Conservation (phyloP, 1,140 invertebrate species). For the Zaprionus gabonicus region DNA sequence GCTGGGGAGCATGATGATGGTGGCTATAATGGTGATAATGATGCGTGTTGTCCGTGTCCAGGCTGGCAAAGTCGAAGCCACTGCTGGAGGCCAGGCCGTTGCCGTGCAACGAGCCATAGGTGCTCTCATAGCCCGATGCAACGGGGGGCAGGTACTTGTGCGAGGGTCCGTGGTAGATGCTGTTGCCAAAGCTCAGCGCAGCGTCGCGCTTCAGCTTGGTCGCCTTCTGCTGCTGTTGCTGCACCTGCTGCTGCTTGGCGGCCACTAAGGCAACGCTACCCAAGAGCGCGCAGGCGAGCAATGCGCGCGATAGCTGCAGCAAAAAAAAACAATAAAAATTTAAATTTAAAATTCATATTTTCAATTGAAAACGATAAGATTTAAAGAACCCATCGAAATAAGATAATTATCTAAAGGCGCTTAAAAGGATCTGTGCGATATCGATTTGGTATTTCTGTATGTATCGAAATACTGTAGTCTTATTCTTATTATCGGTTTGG, state of each 20-base stretch:
- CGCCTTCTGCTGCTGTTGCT: background rate
- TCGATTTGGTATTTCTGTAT: background rate
- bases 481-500: background rate
- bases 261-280: slow-evolving; percentile 20
- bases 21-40: slow-evolving; percentile 19
- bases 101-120: slow-evolving; percentile 43
- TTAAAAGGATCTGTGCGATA: background rate
- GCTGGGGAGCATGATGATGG: slow-evolving; percentile 28
- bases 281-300: slow-evolving; percentile 12
- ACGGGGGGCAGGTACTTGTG: slow-evolving; percentile 69
- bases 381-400: background rate
- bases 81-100: slow-evolving; percentile 45
- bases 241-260: slow-evolving; percentile 16
- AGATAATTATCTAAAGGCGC: background rate
- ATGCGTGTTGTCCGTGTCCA: slow-evolving; percentile 30
- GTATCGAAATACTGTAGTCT: background rate
- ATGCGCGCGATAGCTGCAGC: slow-evolving; percentile 20
- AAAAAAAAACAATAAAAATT: background rate
- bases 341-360: background rate
- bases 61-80: slow-evolving; percentile 60
- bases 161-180: slow-evolving; percentile 66
- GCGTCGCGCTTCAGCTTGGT: slow-evolving; percentile 52
- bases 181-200: slow-evolving; percentile 45
- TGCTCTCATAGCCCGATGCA: slow-evolving; percentile 43
- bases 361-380: background rate